A percentile compares a stretch with the other conserved stretches of the same genome.
These are phyloP conservation scores for Portevinia maculata DNA, from an alignment of 2,888 invertebrate species.

Conservation along the genomic window DNA sequence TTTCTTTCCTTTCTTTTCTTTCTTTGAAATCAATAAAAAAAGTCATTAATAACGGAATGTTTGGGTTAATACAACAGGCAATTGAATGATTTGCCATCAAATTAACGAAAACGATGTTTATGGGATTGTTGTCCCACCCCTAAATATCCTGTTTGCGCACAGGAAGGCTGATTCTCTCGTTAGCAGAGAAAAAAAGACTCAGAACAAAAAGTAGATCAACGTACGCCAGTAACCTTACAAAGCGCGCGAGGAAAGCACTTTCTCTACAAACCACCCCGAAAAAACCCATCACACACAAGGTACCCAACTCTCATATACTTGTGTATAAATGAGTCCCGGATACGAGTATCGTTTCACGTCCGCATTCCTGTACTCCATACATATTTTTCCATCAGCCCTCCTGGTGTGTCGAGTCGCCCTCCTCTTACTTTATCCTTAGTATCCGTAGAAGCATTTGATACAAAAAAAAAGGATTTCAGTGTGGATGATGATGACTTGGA, in stretches of 20 bases:
- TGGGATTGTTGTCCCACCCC: slow-evolving; percentile 42
- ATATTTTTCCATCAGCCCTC: slow-evolving; percentile 22
- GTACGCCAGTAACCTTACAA: slow-evolving; percentile 69
- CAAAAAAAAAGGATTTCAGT: slow-evolving; percentile 55
- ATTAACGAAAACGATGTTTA: slow-evolving; percentile 17
- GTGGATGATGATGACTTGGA: slow-evolving; percentile 19
- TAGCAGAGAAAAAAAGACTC: slow-evolving; percentile 5
- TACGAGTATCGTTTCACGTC: slow-evolving; percentile 73
- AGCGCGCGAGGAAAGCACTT: slow-evolving; percentile 74
- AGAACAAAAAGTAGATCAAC: slow-evolving; percentile 59
- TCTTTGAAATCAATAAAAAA: slow-evolving; percentile 22
- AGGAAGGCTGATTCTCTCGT: slow-evolving; percentile 22
- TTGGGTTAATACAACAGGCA: slow-evolving; percentile 56
- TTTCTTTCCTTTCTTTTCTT: neutral
- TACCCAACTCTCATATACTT: slow-evolving; percentile 7
- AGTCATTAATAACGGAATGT: slow-evolving; percentile 25
- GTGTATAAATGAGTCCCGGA: slow-evolving; percentile 52
- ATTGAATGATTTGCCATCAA: slow-evolving; percentile 49
- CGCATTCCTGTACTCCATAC: slow-evolving; percentile 64
- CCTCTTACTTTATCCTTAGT: slow-evolving; percentile 7
- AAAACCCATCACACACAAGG: slow-evolving; percentile 18
- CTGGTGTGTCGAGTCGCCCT: neutral
- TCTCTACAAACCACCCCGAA: slow-evolving; percentile 68
- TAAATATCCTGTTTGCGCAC: slow-evolving; percentile 55
- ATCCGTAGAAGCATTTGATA: slow-evolving; percentile 18